Evolutionary conservation across 2,888 invertebrate genomes (phyloP), one percentile per base, ranked within the genome.

Genomic region (Dorcus hopei): DNA sequence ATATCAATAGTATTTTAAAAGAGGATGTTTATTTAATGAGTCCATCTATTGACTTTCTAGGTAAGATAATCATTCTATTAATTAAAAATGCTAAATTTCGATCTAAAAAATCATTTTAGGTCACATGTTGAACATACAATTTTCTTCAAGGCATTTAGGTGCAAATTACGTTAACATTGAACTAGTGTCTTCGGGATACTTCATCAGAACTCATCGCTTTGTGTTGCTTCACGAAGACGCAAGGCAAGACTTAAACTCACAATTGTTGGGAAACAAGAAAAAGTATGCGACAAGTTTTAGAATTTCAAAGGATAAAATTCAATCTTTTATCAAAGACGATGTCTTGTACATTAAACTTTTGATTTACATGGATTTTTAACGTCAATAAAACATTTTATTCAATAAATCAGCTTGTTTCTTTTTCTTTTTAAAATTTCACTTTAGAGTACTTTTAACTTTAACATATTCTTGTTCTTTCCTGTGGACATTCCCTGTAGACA

Each of bases 261-360:
- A 66, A 52, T 55, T 73, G 51, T 59, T 75, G 40, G 68, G 70
- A 19, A 65, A 65, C 72, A 51, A 62, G 3, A 64, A 60, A 41
- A 62, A 61, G 5, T 64, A 64, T 45, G 69, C 69, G 1, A 64
- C 64, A 49, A 61, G 68, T 14, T 74, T 72, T 42, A 77, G 81
- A 23, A 80, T 83, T 65, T 80, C 82, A 2, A 80, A 80, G 58
- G 78, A 79, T 58, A 80, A 80, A 3, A 73, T 85, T 59, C 79
- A 80, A 2, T 73, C 83, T 48, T 68, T 77, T 14, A 75, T 81
- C 65, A 74, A 82, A 19, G 75, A 76, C 59, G 75, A 80, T 65
- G 79, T 77, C 55, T 70, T 84, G 51, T 72, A 83, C 62, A 75
- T 85, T 66, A 84, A 84, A 76, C 72, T 84, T 50, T 79, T 81